phyloP scores from a whole-genome alignment of 2,797 vertebrate species.

The Pipistrellus kuhlii region DNA sequence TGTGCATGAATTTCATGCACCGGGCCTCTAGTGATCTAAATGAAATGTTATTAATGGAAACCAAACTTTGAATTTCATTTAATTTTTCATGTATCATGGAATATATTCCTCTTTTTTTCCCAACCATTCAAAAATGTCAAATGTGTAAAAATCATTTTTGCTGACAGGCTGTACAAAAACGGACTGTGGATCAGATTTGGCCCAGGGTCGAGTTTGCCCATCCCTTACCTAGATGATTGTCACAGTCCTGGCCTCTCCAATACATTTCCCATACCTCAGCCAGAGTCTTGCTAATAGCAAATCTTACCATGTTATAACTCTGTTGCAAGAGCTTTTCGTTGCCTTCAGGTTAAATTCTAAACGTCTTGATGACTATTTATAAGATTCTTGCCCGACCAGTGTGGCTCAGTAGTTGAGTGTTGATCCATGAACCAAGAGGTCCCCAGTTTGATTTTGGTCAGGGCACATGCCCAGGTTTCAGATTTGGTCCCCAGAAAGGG shows the following conservation, averaged over 20 bases:
- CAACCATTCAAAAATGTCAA: background rate
- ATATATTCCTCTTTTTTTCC: constrained; percentile 11
- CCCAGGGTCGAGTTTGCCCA: background rate
- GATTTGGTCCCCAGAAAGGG: too few species aligned
- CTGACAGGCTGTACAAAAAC: background rate
- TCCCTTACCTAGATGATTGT: background rate
- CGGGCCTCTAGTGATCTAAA: background rate
- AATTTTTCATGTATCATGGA: background rate
- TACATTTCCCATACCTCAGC: background rate
- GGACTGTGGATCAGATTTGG: background rate
- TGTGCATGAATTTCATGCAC: too few species aligned
- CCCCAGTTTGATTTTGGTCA: too few species aligned
- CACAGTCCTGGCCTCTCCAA: background rate
- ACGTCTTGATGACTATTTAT: background rate
- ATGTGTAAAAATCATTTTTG: background rate
- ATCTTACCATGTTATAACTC: background rate
- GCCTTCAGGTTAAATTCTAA: background rate
- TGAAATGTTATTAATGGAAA: constrained; percentile 38
- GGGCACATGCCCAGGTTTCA: too few species aligned
- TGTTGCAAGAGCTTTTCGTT: background rate
- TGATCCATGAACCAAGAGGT: too few species aligned
- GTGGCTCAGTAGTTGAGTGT: too few species aligned
- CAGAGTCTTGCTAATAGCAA: background rate
- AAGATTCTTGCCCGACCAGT: background rate
- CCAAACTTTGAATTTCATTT: constrained; percentile 16